These are phyloP conservation scores for Gymnothorax reevesii DNA, from an alignment of 2,797 vertebrate species.

Conservation along the genomic window DNA sequence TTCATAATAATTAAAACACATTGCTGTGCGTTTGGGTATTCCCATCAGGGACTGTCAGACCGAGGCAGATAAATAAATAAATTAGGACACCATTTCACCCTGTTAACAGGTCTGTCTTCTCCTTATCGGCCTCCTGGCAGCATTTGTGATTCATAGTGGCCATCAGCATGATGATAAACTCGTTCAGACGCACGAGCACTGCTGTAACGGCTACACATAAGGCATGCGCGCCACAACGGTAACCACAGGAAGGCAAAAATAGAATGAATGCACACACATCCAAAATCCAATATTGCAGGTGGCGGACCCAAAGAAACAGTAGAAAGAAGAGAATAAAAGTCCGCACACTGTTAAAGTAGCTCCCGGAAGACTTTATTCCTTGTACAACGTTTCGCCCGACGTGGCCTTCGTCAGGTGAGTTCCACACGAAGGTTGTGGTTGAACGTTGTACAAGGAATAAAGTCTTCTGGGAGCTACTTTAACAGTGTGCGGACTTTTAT, in stretches of 20 bases:
- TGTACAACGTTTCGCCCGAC: too few relatives aligned
- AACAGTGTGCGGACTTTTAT: too few relatives aligned
- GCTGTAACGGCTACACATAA: conserved; percentile 91
- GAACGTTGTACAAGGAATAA: too few relatives aligned
- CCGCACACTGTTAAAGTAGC: too few relatives aligned
- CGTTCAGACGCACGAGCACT: conserved; percentile 95
- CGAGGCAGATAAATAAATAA: conserved; percentile 25
- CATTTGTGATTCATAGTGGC: conserved; percentile 98
- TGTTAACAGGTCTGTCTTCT: conserved; percentile 72
- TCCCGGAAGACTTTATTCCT: too few relatives aligned
- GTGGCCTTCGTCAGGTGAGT: too few relatives aligned
- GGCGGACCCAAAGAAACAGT: too few relatives aligned
- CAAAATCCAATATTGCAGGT: too few relatives aligned
- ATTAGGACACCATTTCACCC: conserved; percentile 49
- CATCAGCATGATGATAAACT: conserved; percentile 99
- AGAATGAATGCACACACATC: too few relatives aligned
- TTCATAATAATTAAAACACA: conserved; percentile 21
- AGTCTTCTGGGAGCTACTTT: too few relatives aligned
- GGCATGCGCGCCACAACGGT: conserved; percentile 82
- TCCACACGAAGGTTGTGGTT: too few relatives aligned
- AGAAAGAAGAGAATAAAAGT: too few relatives aligned
- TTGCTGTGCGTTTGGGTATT: background rate
- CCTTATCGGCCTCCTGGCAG: conserved; percentile 91
- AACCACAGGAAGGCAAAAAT: conserved; percentile 77
- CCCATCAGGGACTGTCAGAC: background rate